A percentile compares a stretch with the other conserved stretches of the same genome.
phyloP scores from a whole-genome alignment of 2,888 invertebrate species.

The Criorhina ranunculi region DNA sequence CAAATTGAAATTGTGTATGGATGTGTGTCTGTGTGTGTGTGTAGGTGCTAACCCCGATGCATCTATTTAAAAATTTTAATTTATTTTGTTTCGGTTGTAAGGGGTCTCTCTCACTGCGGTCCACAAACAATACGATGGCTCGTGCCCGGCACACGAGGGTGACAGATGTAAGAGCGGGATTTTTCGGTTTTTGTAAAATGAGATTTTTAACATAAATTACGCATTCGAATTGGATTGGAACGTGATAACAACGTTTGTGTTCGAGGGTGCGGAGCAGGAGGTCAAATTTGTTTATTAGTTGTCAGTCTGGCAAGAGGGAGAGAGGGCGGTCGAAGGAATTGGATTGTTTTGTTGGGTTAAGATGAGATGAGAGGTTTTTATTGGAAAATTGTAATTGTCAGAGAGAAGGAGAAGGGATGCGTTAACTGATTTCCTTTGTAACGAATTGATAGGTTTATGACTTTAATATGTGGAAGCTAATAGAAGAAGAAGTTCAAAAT shows the following conservation, averaged over 20 bases:
- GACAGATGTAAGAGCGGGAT: constrained; percentile 76
- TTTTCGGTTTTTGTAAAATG: constrained; percentile 73
- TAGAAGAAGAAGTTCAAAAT: too few species aligned
- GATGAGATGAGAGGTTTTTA: constrained; percentile 11
- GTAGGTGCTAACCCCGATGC: constrained; percentile 44
- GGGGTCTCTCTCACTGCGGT: constrained; percentile 55
- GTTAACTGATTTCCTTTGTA: constrained; percentile 25
- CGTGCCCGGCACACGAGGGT: constrained; percentile 65
- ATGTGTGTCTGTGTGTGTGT: constrained; percentile 12
- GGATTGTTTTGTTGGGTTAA: not conserved
- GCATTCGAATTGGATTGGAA: constrained; percentile 63
- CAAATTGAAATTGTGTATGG: constrained; percentile 20
- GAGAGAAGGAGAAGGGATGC: constrained; percentile 29
- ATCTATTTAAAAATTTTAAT: constrained; percentile 73
- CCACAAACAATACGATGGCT: constrained; percentile 45
- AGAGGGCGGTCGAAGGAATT: too few species aligned
- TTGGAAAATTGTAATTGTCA: constrained; percentile 49
- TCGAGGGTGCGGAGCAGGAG: constrained; percentile 60
- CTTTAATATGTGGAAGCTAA: constrained; percentile 18
- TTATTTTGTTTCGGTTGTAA: constrained; percentile 59
- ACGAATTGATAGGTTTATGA: constrained; percentile 37
- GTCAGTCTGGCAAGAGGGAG: constrained; percentile 37
- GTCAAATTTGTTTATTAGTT: constrained; percentile 74
- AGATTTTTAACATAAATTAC: constrained; percentile 76
- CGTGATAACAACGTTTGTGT: too few species aligned